These are phyloP conservation scores for Schizaphis graminum DNA, from an alignment of 2,888 invertebrate genomes.

Conservation along the genomic window DNA sequence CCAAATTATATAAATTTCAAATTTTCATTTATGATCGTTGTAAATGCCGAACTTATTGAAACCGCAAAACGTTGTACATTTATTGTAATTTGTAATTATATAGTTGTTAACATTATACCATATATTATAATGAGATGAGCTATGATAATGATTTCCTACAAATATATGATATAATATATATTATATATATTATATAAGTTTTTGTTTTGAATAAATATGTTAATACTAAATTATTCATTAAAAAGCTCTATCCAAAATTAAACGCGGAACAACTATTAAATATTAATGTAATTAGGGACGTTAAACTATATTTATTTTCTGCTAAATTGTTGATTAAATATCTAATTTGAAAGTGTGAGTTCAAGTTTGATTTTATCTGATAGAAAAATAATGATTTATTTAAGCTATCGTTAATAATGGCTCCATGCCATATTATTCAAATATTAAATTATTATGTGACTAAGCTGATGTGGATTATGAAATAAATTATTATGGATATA, in stretches of 20 bases:
- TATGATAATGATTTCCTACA: neutral
- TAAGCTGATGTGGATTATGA: neutral
- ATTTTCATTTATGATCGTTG: neutral
- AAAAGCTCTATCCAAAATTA: neutral
- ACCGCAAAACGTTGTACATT: neutral
- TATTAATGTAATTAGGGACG: neutral
- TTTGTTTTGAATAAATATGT: neutral
- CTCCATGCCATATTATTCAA: neutral
- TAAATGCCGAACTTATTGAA: neutral
- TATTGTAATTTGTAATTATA: neutral
- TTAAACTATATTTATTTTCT: neutral
- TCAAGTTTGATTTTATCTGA: neutral
- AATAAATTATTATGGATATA: neutral
- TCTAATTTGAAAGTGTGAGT: neutral
- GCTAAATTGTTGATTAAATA: neutral
- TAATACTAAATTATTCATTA: neutral
- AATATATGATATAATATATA: neutral
- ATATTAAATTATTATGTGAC: neutral
- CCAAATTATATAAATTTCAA: neutral
- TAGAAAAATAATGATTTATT: neutral
- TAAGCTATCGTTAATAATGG: neutral
- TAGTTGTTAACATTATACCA: neutral
- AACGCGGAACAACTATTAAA: neutral
- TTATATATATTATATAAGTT: no score
- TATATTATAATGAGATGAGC: neutral